Evolutionary conservation across 2,113 vertebrate genomes (phyloP), one percentile per base, ranked within the genome.

Genomic region (Aspidoscelis tigris): DNA sequence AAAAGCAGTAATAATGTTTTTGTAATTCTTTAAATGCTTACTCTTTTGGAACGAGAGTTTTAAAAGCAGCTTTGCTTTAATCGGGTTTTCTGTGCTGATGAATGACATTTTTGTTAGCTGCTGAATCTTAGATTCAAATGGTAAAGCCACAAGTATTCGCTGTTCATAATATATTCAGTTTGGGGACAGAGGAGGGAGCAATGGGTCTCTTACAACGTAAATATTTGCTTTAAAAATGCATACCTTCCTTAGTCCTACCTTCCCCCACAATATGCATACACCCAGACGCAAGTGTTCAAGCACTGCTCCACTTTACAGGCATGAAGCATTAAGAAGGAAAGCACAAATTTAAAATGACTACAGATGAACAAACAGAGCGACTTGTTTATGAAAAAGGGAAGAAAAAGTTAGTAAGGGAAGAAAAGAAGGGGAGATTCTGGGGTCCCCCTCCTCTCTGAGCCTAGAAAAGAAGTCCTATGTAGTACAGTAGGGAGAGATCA

Each of bases 61-160:
- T 90, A 88, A 89, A 92, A 92, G 89, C 87, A 92, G 93, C 85
- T 61, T 84, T 69, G 65, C 66, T 80, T 86, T 55, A 14, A 43
- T 76, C 44, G 12, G 24, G 75, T 26, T 82, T 53, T 8, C 75
- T 5, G 20, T 85, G 85, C 82, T 90, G 88, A 81, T 87, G 81
- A 76, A 74, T 3, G 21, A 10, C 68, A 41, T 44, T 1, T 88
- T 89, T 90, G 84, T 87, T 77, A 73, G 53, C 61, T 39, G 5
- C 77, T 82, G 71, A 22, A 3, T 2, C 83, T 88, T 84, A 61
- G 80, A 90, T 89, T 88, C 68, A 11, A 7, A 50, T 0, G 70
- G 87, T 88, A 84, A 78, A 91, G 89, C 93, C 91, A 18, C 93
- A 93, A 92, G 92, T 91, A 94, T 93, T 90, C 0, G 33, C 1